A percentile compares a stretch with the other conserved stretches of the same genome.
These are phyloP conservation scores for Temnothorax rugatulus DNA, from an alignment of 2,888 invertebrate genomes.

Conservation along the genomic window DNA sequence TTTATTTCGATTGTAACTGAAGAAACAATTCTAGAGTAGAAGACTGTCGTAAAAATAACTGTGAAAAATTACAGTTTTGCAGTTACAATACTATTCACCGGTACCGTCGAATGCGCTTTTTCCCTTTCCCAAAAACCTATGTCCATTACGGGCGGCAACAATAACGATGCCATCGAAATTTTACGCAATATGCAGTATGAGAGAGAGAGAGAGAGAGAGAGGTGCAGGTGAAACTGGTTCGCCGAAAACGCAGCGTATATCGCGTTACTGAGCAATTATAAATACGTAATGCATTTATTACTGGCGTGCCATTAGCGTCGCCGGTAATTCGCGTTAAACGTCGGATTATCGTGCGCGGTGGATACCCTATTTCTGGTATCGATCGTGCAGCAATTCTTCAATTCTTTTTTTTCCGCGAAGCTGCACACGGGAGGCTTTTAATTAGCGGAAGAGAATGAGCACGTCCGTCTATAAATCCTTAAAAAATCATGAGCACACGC, in stretches of 20 bases:
- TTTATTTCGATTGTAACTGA: constrained; percentile 13
- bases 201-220: not conserved
- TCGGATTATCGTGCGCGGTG: constrained; percentile 11
- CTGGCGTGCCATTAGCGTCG: constrained; percentile 2
- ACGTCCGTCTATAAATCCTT: constrained; percentile 43
- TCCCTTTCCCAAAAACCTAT: not conserved
- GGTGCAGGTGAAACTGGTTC: not conserved
- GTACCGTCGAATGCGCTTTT: not conserved
- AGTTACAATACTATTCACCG: constrained; percentile 16
- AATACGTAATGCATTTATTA: constrained; percentile 42
- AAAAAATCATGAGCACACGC: constrained; percentile 40
- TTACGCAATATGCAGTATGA: constrained; percentile 3
- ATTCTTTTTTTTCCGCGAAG: not conserved
- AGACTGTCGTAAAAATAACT: not conserved
- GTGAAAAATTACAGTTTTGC: not conserved
- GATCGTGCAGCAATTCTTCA: constrained; percentile 3
- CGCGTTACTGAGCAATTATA: constrained; percentile 45
- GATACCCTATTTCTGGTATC: constrained; percentile 19
- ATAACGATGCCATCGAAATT: constrained; percentile 13
- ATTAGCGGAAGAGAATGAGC: constrained; percentile 37
- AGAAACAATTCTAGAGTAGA: not conserved
- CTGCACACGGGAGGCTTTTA: constrained; percentile 23
- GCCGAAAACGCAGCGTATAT: constrained; percentile 6
- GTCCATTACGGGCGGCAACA: constrained; percentile 29
- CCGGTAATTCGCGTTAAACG: constrained; percentile 37